Evolutionary conservation across 1,140 invertebrate species (phyloP), one percentile per base, ranked within the genome.

Genomic region (Asbolus verrucosus): DNA sequence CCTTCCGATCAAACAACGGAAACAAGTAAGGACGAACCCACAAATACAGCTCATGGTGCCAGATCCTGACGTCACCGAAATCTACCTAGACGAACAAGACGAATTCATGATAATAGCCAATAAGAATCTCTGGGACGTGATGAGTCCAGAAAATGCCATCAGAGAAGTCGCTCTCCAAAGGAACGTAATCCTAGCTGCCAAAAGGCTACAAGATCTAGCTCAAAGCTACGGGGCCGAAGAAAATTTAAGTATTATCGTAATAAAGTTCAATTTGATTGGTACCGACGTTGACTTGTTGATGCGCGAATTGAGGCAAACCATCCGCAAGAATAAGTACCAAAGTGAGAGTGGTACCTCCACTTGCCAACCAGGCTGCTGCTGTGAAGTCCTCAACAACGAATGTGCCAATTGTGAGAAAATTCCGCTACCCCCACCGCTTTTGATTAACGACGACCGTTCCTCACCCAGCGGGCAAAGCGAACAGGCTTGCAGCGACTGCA

Each of bases 391-490:
- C 11, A 84, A 85, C 70, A 87, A 87, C 71, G 85, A 86, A 19
- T 89, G 87, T 68, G 85, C 85, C 19, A 88, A 87, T 76, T 86
- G 86, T 65, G 79, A 79, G 0, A 77, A 78, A 70, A 75, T 80
- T 6, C 73, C 76, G 6, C 73, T 81, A 24, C 79, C 82, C 14
- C 79, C 83, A 13, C 81, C 83, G 0, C 77, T 83, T 11, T 75
- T 83, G 19, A 78, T 82, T 14, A 76, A 78, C 1, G 88, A 86
- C 30, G 88, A 93, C 72, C 84, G 92, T 9, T 92, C 91, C 8
- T 94, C 92, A 0, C 92, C 92, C 0, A 93, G 91, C 71, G 92
- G 92, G 0, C 92, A 94, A 78, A 93, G 91, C 61, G 92, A 93
- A 80, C 88, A 92, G 41, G 84, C 85, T 5, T 87, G 84, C 71